Evolutionary conservation across 2,888 invertebrate species (phyloP).

Genomic region (Erpobdella octoculata): DNA sequence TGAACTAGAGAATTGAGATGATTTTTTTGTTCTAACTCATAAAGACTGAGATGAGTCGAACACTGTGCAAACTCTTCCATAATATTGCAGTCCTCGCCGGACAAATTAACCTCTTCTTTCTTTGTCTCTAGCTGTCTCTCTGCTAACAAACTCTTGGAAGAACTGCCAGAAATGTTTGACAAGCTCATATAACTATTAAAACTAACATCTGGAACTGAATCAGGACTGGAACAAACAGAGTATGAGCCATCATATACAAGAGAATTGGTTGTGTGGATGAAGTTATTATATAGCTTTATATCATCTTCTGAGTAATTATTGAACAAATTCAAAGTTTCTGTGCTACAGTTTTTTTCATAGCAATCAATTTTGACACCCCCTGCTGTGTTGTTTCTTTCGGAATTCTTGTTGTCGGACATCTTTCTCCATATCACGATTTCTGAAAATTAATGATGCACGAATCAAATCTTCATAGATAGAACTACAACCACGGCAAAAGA

Average conservation of each 20-base stretch:
- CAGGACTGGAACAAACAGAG: not conserved
- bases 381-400: not conserved
- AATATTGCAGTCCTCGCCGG: conserved; percentile 15
- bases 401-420: conserved; percentile 9
- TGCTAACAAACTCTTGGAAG: not conserved
- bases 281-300: conserved; percentile 13
- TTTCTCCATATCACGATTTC: conserved; percentile 6
- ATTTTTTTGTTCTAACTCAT: not conserved
- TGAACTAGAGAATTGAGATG: not conserved
- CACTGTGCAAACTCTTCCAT: not conserved
- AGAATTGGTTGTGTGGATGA: conserved; percentile 12
- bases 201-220: not conserved
- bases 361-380: not conserved
- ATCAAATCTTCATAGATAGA: too few relatives aligned
- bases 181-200: not conserved
- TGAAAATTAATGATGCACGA: too few relatives aligned
- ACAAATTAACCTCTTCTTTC: not conserved
- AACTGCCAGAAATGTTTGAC: not conserved
- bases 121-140: not conserved
- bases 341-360: not conserved
- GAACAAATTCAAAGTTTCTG: too few relatives aligned
- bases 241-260: conserved; percentile 12
- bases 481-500: too few relatives aligned
- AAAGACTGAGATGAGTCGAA: conserved; percentile 1
- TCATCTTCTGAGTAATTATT: conserved; percentile 4